Conservation (phyloP, 2,888 invertebrate genomes). For the Cataglyphis albicans region DNA sequence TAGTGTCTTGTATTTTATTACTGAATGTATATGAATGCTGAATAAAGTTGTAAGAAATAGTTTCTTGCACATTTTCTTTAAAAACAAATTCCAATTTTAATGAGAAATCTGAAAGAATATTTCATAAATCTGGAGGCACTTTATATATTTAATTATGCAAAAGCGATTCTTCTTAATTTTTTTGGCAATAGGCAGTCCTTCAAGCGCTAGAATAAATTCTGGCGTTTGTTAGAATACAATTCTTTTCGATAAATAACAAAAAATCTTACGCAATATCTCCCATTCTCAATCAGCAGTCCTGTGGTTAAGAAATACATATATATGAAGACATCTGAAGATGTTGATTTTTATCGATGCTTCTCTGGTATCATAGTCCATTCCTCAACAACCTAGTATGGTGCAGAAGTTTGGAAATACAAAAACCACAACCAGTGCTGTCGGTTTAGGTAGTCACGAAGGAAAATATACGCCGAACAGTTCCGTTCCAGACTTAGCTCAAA, state of each 20-base stretch:
- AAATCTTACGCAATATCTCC: conserved; percentile 10
- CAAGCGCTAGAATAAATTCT: not conserved
- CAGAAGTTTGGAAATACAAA: conserved; percentile 93
- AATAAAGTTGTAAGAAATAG: not conserved
- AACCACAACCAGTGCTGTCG: conserved; percentile 88
- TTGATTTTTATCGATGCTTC: conserved; percentile 32
- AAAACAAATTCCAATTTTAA: not conserved
- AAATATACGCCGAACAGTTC: conserved; percentile 92
- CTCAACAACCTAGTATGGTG: conserved; percentile 84
- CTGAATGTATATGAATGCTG: not conserved
- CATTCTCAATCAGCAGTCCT: conserved; percentile 13
- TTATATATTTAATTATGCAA: not conserved
- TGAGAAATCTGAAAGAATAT: not conserved
- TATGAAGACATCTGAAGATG: conserved; percentile 19
- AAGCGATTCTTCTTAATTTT: not conserved
- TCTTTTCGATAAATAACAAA: not conserved
- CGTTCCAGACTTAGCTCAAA: conserved; percentile 88
- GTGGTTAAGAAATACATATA: conserved; percentile 18
- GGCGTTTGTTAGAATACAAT: not conserved
- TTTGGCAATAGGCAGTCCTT: not conserved
- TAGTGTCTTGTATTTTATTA: not conserved
- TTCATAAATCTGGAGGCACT: not conserved
- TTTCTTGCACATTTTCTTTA: not conserved
- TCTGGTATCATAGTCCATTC: conserved; percentile 74
- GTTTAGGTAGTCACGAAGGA: conserved; percentile 92